These are phyloP conservation scores for Aegotheles bennettii DNA, from an alignment of 2,113 vertebrate species.

Conservation along the genomic window DNA sequence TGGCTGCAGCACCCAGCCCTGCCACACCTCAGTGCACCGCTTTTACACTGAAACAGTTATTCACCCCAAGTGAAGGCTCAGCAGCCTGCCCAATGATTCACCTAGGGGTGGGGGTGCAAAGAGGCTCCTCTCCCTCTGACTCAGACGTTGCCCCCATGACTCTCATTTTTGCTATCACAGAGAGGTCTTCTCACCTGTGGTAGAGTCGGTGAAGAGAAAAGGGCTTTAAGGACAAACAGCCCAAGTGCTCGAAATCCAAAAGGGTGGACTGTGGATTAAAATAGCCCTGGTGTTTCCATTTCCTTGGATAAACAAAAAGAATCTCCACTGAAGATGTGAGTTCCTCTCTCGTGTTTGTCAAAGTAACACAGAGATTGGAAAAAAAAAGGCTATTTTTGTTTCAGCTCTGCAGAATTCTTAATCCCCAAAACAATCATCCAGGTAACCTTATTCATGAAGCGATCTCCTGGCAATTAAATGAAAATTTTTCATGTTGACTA, in stretches of 20 bases:
- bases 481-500: not conserved
- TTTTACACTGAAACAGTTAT: not conserved
- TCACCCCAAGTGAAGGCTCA: not conserved
- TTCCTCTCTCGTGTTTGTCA: not conserved
- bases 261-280: not conserved
- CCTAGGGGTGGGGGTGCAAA: not conserved
- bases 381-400: not conserved
- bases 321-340: not conserved
- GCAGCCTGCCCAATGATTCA: not conserved
- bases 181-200: not conserved
- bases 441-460: not conserved
- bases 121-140: not conserved
- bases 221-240: not conserved
- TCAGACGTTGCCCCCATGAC: not conserved
- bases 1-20: not conserved
- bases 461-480: not conserved
- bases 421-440: not conserved
- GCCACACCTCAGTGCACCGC: rapidly evolving
- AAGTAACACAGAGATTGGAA: not conserved
- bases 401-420: not conserved
- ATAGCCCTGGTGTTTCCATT: not conserved
- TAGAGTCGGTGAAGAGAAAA: not conserved
- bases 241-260: not conserved
- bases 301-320: not conserved
- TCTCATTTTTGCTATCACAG: not conserved